Conservation (phyloP, 2,888 invertebrate genomes). For the Xylota segnis region DNA sequence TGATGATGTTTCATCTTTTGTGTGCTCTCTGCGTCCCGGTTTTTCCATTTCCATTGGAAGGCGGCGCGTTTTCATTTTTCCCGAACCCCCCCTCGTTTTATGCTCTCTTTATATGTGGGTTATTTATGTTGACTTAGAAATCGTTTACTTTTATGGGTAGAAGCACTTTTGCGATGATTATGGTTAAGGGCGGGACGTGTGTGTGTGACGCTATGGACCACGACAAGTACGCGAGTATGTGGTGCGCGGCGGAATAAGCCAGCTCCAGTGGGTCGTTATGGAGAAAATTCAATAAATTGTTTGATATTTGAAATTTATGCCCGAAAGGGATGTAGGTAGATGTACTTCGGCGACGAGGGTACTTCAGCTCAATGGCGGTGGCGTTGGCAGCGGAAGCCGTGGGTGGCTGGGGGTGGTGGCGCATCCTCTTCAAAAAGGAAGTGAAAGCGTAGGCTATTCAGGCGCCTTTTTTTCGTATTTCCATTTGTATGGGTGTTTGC, state of each 20-base stretch:
- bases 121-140: conserved; percentile 77
- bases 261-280: conserved; percentile 56
- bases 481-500: conserved; percentile 31
- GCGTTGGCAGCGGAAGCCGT: neutral
- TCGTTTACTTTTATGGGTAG: conserved; percentile 75
- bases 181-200: conserved; percentile 69
- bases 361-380: neutral
- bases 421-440: conserved; percentile 33
- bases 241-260: conserved; percentile 36
- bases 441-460: conserved; percentile 52
- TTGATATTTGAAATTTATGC: conserved; percentile 73
- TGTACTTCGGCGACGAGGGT: conserved; percentile 2
- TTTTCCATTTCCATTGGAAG: conserved; percentile 55
- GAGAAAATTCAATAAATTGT: conserved; percentile 73
- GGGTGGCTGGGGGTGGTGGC: conserved; percentile 1
- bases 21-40: conserved; percentile 31
- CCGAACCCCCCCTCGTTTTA: conserved; percentile 22
- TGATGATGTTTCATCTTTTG: conserved; percentile 70
- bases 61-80: conserved; percentile 37
- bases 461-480: conserved; percentile 7
- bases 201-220: conserved; percentile 48
- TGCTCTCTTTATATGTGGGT: conserved; percentile 69
- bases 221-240: conserved; percentile 21
- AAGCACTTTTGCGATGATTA: conserved; percentile 73
- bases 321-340: conserved; percentile 31